Base-by-base conservation (phyloP, 2,797 vertebrate genomes). In the Staurois parvus region DNA sequence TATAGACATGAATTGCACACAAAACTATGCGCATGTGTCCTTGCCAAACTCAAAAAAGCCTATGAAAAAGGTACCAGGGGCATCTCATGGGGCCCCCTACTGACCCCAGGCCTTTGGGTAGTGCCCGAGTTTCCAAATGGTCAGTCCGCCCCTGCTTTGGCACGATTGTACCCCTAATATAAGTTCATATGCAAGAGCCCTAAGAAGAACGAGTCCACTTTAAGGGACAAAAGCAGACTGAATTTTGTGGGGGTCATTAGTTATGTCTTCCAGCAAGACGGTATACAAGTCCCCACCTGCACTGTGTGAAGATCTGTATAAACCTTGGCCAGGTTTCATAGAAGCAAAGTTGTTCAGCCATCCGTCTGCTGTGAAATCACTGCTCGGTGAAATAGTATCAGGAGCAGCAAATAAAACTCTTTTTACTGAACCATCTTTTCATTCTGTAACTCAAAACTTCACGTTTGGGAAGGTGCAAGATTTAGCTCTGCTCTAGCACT, bases 381-480 rank as follows among this genome's bases (percentile, higher is more conserved):
- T 70, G 17, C 78, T 37, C 34, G 67, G 67, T 56, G 48, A 80
- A 80, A 80, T 32, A 80, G 42, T 80, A 68, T 45, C 78, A 34
- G 79, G 45, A 81, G 68, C 34, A 48, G 37, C 28, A 59, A 62
- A 81, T 69, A 72, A 40, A 81, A 81, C 29, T 70, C 69, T 59
- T 80, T 32, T 69, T 26, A 80, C 24, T 29, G 13, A 52, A 67
- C 68, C 28, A 10, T 56, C 56, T 81, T 81, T 81, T 67, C 79
- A 81, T 72, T 81, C 79, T 81, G 79, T 72, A 69, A 81, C 70
- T 70, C 70, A 81, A 29, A 37, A 48, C 79, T 59, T 72, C 32
- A 81, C 34, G 70, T 81, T 32, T 24, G 52, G 68, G 32, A 62
- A 72, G 30, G 79, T 81, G 79, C 68, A 56, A 72, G 68, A 52